Base-by-base conservation (phyloP, 2,113 vertebrate genomes). In the Pachypanchax playfairii region DNA sequence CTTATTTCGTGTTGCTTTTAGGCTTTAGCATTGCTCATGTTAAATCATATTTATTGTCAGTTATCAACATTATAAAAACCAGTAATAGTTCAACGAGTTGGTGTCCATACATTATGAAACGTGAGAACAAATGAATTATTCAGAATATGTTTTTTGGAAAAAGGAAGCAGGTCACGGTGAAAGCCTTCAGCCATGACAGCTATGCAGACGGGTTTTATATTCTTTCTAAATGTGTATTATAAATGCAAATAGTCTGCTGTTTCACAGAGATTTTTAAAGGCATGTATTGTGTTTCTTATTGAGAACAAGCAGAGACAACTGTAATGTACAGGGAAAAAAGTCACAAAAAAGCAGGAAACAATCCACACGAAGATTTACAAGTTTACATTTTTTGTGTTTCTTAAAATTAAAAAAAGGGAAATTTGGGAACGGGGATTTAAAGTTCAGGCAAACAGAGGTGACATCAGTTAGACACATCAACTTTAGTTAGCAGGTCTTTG, bases 11-110 rank as follows among this genome's bases (percentile, higher is more conserved):
- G 17, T 49, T n/a, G 33, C 13, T 39, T n/a, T 25, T 64, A 22
- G 21, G 15, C 14, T 3, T 31, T 26, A 26, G 28, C 5, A 54
- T 12, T 29, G 12, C 4, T 28, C 41, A 44, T 21, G 42, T 50
- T 28, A 33, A 53, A 6, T 52, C 39, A 52, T 11, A 17, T 22
- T 26, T 26, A 15, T 51, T 44, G 15, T 48, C 46, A 69, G 25
- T 51, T 35, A 28, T 31, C 49, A 29, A 57, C 36, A 42, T 36
- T 4, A 42, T 54, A 8, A 42, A 59, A 57, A 28, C 20, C 10
- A 20, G 38, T 42, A 22, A 56, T 1, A 39, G 2, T 22, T 43
- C 5, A 22, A 36, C 14, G 29, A 24, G 17, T 74, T 50, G 13
- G 22, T 39, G 17, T 17, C 13, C 10, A 48, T 22, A 21, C 11